Base-by-base conservation (phyloP, 1,140 invertebrate genomes). In the Samia ricini region DNA sequence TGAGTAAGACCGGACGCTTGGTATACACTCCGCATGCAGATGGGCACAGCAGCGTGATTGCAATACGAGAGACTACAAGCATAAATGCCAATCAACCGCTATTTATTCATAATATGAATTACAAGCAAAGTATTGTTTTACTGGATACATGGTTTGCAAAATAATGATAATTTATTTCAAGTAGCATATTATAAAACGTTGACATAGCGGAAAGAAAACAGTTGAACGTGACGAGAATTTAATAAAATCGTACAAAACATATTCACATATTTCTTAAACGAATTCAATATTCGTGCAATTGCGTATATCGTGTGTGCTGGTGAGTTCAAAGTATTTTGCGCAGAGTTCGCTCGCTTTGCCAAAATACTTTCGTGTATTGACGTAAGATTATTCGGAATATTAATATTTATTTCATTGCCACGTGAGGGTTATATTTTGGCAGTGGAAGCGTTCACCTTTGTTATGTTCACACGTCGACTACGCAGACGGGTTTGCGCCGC, bases 1-100 rank as follows among this genome's bases (percentile, higher is more conserved):
- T 85, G 83, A 85, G 80, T 83, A 83, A 76, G 74, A 79, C 86
- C 86, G 86, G 86, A 89, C 83, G 86, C 84, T 66, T 56, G 68
- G 66, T 70, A 60, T 71, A 75, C 75, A 60, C 24, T 70, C 58
- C 78, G 86, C 86, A 89, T 89, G 82, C 74, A 87, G 86, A 89
- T 89, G 74, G 71, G 64, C 71, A 56, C 15, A 54, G 69, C 72
- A 61, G 49, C 79, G 75, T 83, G 79, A 83, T 88, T 82, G 79
- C 77, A 74, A 88, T 88, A 77, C 84, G 73, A 81, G 82, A 82
- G 77, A 61, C 60, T 74, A 85, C 81, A 83, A 84, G 86, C 83
- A 87, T 84, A 87, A 89, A 89, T 89, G 78, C 86, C 86, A 81
- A 85, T 69, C 70, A 68, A 64, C 69, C 69, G 68, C 68, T 72